Base-by-base conservation (phyloP, 2,888 invertebrate species). In the Sycophila texana region DNA sequence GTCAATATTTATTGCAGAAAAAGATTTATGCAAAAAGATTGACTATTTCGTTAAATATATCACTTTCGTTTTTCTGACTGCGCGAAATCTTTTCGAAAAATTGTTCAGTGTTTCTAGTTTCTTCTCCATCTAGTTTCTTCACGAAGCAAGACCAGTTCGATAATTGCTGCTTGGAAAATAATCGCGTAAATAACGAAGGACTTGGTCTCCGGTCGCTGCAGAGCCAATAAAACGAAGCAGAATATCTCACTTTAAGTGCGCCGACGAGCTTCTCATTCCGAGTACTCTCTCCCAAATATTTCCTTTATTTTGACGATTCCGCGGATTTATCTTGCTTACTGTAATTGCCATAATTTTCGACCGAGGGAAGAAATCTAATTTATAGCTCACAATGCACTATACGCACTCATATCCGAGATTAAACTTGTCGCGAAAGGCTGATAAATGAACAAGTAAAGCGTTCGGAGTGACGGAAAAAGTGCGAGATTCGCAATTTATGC, bases 401-500 rank as follows among this genome's bases (percentile, higher is more conserved):
- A 3, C 5, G 16, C 14, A 60, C 26, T 22, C 14, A 22, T 4
- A 2, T n/a, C 26, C 22, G 47, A 63, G 39, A 63, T 63, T 58
- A 67, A 70, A 70, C 58, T 16, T 47, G 30, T 5, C 61, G 58
- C 70, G 16, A 58, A 58, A 30, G 18, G 20, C 58, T 70, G 70
- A 70, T 70, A 47, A 70, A 70, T 70, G 70, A 70, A 58, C 18
- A 70, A n/a, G 20, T 58, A n/a, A 70, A 47, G 55, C 30, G 55
- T n/a, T n/a, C 18, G n/a, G 1, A 53, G 14, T n/a, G 30, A 3
- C 3, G 10, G 39, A 47, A 47, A 63, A 47, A 63, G 18, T 47
- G n/a, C n/a, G 30, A 7, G 22, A 4, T 4, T 20, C 20, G 58
- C 18, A 57, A n/a, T 57, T 57, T 57, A 57, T 57, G 2, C 16